Percentiles rank a stretch among this genome's conserved stretches.
Conservation (phyloP, 2,797 vertebrate genomes). For the Acipenser oxyrinchus region DNA sequence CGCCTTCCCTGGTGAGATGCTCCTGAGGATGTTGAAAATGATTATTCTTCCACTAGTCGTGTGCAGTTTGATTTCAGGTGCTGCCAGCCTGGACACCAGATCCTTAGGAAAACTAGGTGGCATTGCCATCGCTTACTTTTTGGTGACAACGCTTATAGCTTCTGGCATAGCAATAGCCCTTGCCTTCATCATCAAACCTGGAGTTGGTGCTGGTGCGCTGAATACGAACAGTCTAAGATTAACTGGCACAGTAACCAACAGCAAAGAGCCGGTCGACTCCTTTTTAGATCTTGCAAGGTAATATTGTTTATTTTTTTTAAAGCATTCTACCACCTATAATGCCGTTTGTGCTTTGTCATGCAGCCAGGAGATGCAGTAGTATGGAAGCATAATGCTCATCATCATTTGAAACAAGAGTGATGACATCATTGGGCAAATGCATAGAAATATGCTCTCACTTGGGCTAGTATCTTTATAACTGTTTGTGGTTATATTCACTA, state of each 20-base stretch:
- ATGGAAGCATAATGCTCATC: no score
- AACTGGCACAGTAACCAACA: slow-evolving; percentile 44
- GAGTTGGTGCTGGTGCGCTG: slow-evolving; percentile 71
- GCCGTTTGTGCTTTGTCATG: no score
- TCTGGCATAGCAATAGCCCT: slow-evolving; percentile 78
- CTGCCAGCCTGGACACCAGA: slow-evolving; percentile 87
- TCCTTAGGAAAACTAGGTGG: slow-evolving; percentile 87
- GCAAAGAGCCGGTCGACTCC: slow-evolving; percentile 86
- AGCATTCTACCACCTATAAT: no score
- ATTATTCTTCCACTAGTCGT: slow-evolving; percentile 90
- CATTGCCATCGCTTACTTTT: slow-evolving; percentile 83
- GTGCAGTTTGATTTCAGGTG: slow-evolving; percentile 89
- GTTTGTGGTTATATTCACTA: no score
- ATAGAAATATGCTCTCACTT: no score
- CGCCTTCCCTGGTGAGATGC: slow-evolving; percentile 92
- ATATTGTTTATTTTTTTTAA: no score
- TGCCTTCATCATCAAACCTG: slow-evolving; percentile 83
- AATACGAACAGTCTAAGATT: slow-evolving; percentile 66
- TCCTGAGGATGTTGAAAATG: slow-evolving; percentile 95
- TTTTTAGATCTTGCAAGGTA: slow-evolving; percentile 89
- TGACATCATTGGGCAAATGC: no score
- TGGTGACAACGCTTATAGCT: slow-evolving; percentile 84
- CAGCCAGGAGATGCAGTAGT: no score
- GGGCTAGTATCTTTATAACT: no score
- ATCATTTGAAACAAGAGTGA: no score